Percentiles rank a stretch among this genome's conserved stretches.
These are phyloP conservation scores for Phengaris arion DNA, from an alignment of 2,888 invertebrate genomes.

Conservation along the genomic window DNA sequence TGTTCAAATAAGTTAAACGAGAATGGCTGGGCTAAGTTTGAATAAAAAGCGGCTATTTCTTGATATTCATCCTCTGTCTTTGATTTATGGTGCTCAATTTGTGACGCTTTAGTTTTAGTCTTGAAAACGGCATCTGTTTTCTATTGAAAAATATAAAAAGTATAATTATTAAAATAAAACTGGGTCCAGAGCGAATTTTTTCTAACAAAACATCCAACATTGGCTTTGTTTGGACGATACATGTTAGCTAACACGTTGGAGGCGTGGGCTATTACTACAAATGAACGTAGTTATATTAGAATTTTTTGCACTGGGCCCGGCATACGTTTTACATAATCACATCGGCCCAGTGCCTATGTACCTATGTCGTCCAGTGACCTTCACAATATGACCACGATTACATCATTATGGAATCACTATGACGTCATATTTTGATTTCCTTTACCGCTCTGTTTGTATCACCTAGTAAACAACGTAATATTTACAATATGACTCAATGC, in stretches of 20 bases:
- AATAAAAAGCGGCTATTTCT: slow-evolving; percentile 40
- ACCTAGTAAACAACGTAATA: background rate
- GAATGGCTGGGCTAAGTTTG: slow-evolving; percentile 40
- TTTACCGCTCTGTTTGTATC: background rate
- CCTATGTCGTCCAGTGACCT: no score
- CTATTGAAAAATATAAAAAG: slow-evolving; percentile 34
- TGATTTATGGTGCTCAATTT: slow-evolving; percentile 50
- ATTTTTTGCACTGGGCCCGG: no score
- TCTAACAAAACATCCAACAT: no score
- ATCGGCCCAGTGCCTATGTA: background rate
- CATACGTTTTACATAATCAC: slow-evolving; percentile 31
- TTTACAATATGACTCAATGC: background rate
- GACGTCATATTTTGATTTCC: background rate
- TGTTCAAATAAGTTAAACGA: slow-evolving; percentile 32
- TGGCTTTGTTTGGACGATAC: no score
- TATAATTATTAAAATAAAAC: no score
- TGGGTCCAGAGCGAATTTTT: no score
- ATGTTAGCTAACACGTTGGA: no score
- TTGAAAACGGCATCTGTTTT: slow-evolving; percentile 44
- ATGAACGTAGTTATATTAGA: no score
- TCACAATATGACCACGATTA: background rate
- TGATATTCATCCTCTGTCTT: slow-evolving; percentile 53
- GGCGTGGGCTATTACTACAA: no score
- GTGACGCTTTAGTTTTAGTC: slow-evolving; percentile 51
- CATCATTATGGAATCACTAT: background rate